Base-by-base conservation (phyloP, 2,797 vertebrate species). In the Semaprochilodus insignis region DNA sequence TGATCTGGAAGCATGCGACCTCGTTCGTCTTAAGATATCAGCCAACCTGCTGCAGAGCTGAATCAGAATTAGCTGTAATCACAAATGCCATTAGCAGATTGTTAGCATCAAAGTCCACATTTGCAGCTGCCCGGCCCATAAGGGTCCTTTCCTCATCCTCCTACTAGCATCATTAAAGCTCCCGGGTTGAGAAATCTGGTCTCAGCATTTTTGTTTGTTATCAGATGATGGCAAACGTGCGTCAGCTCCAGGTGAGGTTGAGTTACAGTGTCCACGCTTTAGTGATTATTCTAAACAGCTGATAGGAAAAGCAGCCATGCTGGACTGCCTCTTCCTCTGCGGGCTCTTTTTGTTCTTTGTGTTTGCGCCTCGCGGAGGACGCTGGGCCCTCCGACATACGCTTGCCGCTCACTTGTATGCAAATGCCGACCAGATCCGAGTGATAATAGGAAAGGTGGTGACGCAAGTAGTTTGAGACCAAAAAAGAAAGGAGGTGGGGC, bases 181-280 rank as follows among this genome's bases (percentile, higher is more conserved):
- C 27, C 27, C 34, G 0, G 40, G 19, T 16, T 14, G 17, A 44
- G 70, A 51, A 83, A 72, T 65, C 67, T 44, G 4, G 67, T 17
- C 55, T 19, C n/a, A 69, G 77, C 14, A 6, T 55, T 67, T 83
- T 83, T 83, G 77, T 75, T 62, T 83, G 63, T 75, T 80, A 80
- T 83, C 77, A 62, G 82, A 83, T 80, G 71, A 54, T 25, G 27
- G 55, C n/a, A 59, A 51, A 36, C 13, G n/a, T 83, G 72, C 71
- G 71, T 83, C 77, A 75, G 17, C 36, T 34, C 17, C 77, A 60
- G 71, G 34, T 75, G 62, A 60, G 77, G 25, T 62, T 6, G 4
- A 40, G 15, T 23, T 72, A 25, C 57, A 27, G 13, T 13, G 19
- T 40, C 14, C 27, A 40, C 25, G 23, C 48, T 65, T 40, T n/a